These are phyloP conservation scores for Anguilla japonica DNA, from an alignment of 2,113 vertebrate genomes.

Conservation along the genomic window DNA sequence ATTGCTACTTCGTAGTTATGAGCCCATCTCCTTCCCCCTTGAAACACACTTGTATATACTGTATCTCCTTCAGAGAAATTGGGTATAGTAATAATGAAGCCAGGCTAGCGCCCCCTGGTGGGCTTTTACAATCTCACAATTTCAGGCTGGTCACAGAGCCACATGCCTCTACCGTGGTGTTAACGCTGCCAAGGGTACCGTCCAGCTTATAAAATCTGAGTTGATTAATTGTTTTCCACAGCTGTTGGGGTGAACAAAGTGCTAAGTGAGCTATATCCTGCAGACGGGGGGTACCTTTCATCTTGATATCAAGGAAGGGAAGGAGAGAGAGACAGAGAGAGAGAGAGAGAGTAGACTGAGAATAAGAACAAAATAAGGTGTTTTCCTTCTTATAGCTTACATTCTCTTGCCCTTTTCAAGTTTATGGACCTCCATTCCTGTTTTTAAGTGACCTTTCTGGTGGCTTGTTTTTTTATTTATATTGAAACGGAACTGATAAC, in stretches of 20 bases:
- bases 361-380: no score
- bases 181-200: neutral
- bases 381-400: no score
- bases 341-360: neutral
- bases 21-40: neutral
- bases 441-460: no score
- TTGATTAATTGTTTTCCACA: neutral
- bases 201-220: neutral
- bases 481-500: no score
- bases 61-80: neutral
- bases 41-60: neutral
- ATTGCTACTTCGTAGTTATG: neutral
- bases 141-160: neutral
- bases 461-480: no score
- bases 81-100: neutral
- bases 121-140: neutral
- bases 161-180: neutral
- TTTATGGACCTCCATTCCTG: no score
- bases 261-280: neutral
- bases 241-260: neutral
- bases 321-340: neutral
- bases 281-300: neutral
- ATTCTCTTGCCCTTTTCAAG: no score
- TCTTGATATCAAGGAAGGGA: neutral
- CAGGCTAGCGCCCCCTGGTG: neutral